phyloP scores from a whole-genome alignment of 2,888 invertebrate species.

The Trachelus stipa region DNA sequence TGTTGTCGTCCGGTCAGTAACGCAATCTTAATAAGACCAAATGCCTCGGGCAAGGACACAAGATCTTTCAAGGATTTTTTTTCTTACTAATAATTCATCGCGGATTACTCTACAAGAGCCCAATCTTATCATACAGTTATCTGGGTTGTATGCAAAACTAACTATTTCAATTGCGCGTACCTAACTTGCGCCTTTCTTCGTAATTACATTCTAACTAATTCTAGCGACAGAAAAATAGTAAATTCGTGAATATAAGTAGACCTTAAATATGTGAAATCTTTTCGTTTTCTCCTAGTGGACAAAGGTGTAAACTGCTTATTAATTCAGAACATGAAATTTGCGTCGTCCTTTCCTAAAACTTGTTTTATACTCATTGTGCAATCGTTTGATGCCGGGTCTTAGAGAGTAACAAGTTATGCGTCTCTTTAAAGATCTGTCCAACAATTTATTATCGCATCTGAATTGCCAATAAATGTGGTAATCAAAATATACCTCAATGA shows the following conservation, averaged over 20 bases:
- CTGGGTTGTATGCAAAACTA: neutral
- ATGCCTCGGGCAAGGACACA: neutral
- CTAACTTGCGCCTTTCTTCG: neutral
- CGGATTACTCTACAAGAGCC: neutral
- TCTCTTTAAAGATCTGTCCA: neutral
- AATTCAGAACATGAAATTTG: neutral
- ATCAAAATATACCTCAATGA: neutral
- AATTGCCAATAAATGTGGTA: neutral
- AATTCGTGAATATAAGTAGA: neutral
- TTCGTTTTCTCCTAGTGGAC: neutral
- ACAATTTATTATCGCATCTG: neutral
- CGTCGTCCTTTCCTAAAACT: neutral
- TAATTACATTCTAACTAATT: neutral
- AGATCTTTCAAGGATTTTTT: neutral
- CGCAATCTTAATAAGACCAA: neutral
- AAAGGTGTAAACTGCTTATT: neutral
- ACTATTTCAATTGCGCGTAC: neutral
- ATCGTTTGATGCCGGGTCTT: neutral
- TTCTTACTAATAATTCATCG: neutral
- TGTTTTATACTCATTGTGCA: neutral
- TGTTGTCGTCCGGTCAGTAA: neutral
- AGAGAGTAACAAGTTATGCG: neutral
- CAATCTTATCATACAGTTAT: neutral
- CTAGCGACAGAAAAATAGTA: neutral
- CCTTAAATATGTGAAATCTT: neutral